These are phyloP conservation scores for Pantherophis vulpinus DNA, from an alignment of 2,797 vertebrate genomes.

Conservation along the genomic window DNA sequence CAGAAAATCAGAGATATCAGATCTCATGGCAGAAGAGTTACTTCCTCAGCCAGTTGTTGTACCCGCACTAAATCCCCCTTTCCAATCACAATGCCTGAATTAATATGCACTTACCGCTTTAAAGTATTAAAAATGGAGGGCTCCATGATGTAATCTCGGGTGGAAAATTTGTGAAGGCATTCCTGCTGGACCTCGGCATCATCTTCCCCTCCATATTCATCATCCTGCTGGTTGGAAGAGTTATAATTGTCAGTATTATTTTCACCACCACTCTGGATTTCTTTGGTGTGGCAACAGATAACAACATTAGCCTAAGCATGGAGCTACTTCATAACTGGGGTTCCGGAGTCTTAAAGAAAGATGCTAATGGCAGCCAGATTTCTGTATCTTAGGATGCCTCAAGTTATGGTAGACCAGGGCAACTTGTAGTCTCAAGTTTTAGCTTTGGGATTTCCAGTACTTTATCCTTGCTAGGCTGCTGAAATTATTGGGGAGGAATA, in stretches of 20 bases:
- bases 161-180: slow-evolving; percentile 92
- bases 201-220: slow-evolving; percentile 86
- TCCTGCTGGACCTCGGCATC: slow-evolving; percentile 92
- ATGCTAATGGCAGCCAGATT: not conserved
- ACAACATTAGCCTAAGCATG: not conserved
- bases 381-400: not conserved
- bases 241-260: not conserved
- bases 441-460: not conserved
- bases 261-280: not conserved
- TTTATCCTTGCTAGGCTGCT: not conserved
- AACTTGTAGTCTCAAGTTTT: not conserved
- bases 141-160: slow-evolving; percentile 98
- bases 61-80: rapidly evolving
- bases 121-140: slow-evolving; percentile 95
- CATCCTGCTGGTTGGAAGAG: slow-evolving; percentile 72
- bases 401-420: not conserved
- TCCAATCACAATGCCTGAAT: rapidly evolving
- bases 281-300: not conserved
- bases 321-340: not conserved
- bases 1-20: rapidly evolving
- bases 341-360: not conserved
- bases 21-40: not conserved
- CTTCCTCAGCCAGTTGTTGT: rapidly evolving
- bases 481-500: not conserved
- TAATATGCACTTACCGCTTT: slow-evolving; percentile 77